A percentile compares a stretch with the other conserved stretches of the same genome.
Conservation (phyloP, 1,140 invertebrate genomes). For the Zaprionus vittiger region DNA sequence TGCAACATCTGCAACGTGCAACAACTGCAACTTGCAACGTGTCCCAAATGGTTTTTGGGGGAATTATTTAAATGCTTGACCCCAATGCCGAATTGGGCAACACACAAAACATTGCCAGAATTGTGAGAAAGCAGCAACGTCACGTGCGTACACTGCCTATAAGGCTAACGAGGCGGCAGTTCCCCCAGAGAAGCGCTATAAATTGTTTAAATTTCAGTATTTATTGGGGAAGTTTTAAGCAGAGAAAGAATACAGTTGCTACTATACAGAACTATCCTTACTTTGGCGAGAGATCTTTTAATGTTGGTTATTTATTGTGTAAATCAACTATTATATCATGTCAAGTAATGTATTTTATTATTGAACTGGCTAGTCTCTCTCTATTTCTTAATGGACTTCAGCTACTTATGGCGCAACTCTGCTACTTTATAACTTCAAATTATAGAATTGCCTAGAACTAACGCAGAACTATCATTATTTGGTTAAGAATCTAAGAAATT, state of each 20-base stretch:
- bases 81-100: conserved; percentile 22
- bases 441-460: no score
- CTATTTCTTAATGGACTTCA: no score
- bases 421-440: no score
- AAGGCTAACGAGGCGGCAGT: background rate
- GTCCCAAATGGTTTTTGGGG: conserved; percentile 40
- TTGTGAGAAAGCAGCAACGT: conserved; percentile 2
- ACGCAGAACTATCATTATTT: no score
- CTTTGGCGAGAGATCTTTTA: no score
- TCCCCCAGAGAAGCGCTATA: background rate
- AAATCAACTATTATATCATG: no score
- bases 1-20: conserved; percentile 12
- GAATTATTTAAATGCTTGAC: conserved; percentile 39
- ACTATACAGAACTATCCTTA: background rate
- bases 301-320: no score
- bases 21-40: conserved; percentile 8
- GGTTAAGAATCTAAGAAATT: no score
- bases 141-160: background rate
- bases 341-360: no score
- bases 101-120: background rate
- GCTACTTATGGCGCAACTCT: no score
- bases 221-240: background rate
- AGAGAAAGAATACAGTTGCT: background rate
- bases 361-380: no score
- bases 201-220: background rate